A percentile compares a stretch with the other conserved stretches of the same genome.
phyloP scores from a whole-genome alignment of 2,113 vertebrate species.

The Gnathonemus echidnorhynchus region DNA sequence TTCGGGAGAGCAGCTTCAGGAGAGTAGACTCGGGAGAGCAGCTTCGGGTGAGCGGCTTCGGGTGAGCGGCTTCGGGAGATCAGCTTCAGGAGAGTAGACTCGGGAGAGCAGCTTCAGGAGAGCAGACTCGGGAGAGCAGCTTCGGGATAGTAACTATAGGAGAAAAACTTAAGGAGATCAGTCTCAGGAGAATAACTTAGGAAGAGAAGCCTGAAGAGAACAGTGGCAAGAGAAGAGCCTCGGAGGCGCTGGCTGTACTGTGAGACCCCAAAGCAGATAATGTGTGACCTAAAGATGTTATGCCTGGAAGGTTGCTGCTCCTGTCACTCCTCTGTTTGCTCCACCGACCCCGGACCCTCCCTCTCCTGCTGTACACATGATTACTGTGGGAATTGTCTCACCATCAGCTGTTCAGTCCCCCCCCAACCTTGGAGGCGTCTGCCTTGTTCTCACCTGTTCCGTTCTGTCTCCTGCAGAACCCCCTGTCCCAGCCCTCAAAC shows the following conservation, averaged over 20 bases:
- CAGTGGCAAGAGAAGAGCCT: background rate
- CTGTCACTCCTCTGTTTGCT: background rate
- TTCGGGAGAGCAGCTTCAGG: background rate
- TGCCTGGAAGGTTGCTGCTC: background rate
- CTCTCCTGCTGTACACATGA: background rate
- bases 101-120: background rate
- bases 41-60: background rate
- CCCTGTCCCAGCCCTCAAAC: background rate
- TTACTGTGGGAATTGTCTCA: constrained; percentile 5
- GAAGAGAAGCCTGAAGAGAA: background rate
- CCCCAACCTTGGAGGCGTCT: background rate
- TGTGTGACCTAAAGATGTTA: background rate
- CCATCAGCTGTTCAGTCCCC: background rate
- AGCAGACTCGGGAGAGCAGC: background rate
- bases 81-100: background rate
- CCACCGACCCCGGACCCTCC: background rate
- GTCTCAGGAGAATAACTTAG: background rate
- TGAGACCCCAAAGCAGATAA: background rate
- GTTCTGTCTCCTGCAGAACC: background rate
- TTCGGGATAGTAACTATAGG: background rate
- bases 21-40: background rate
- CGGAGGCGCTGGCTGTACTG: background rate
- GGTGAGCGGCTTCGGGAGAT: background rate
- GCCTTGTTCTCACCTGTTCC: background rate
- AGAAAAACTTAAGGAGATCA: background rate